Evolutionary conservation across 2,888 invertebrate species (phyloP), one percentile per base, ranked within the genome.

Genomic region (Drosophila tripunctata): DNA sequence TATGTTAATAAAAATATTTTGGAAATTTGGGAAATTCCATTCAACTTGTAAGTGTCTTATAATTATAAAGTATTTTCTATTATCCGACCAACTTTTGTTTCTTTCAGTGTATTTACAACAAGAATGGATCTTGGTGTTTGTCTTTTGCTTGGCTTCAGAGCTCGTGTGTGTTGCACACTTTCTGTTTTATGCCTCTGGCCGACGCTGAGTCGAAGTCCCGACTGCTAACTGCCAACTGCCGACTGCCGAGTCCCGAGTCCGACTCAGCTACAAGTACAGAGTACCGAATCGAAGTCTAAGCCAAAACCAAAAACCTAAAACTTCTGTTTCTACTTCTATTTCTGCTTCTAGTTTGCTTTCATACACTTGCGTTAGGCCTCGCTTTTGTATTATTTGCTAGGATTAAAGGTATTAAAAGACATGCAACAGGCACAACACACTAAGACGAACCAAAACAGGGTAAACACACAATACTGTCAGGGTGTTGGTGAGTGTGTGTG

Each of bases 91-190:
- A 27, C 0, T 27, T 2, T 10, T 27, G 4, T 27, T 27, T 27
- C 10, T 27, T 3, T 10, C 27, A 2, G 27, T 27, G 56, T 50
- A 60, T 60, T 36, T 15, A 52, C 30, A 17, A 47, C 36, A 54
- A 19, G 17, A 50, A 36, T 56, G 61, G 47, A 61, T 60, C 66
- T 61, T 67, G 22, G 31, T 74, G 67, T 72, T 71, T 69, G 69
- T 72, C 83, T 78, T 73, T 79, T 68, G 66, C 79, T 82, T 85
- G 80, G 85, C 85, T 67, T 64, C 82, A 30, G 55, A 69, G 72
- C 64, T n/a, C n/a, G 86, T 74, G 82, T 77, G 75, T 81, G 87
- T 83, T 81, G 87, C 81, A 82, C 87, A 82, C 81, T 82, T 82
- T 82, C 81, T 84, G 81, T 82, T 82, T 82, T 82, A 82, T 82